A percentile compares a stretch with the other conserved stretches of the same genome.
These are phyloP conservation scores for Porites australiensis DNA, from an alignment of 64 coral and sea anemone species.

Conservation along the genomic window DNA sequence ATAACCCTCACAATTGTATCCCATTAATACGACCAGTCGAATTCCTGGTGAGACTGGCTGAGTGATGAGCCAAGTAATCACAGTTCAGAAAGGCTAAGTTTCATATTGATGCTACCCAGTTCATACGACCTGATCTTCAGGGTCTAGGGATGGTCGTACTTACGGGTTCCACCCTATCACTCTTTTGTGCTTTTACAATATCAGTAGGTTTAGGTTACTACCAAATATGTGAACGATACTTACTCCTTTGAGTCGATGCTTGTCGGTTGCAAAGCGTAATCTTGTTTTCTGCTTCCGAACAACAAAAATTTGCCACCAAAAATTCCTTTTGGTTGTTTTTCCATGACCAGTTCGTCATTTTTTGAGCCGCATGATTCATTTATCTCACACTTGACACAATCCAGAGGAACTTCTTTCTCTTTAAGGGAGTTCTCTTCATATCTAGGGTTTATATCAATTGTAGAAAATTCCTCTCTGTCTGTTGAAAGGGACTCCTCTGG, in stretches of 20 bases:
- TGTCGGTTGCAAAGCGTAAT: background rate
- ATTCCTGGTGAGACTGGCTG: too few relatives aligned
- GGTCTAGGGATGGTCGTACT: too few relatives aligned
- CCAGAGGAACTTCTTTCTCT: background rate
- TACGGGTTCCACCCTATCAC: too few relatives aligned
- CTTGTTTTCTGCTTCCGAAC: background rate
- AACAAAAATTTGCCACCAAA: background rate
- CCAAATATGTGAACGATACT: background rate
- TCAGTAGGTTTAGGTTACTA: background rate
- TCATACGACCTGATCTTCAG: too few relatives aligned
- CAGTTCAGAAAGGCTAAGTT: too few relatives aligned
- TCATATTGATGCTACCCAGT: too few relatives aligned
- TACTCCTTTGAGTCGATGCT: background rate
- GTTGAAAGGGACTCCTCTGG: background rate
- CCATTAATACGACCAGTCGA: too few relatives aligned
- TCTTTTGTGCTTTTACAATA: too few relatives aligned
- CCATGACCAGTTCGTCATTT: background rate
- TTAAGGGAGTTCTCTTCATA: background rate
- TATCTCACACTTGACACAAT: background rate
- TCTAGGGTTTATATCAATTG: background rate
- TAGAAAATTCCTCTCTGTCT: background rate
- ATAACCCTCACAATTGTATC: too few relatives aligned
- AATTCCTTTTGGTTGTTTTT: background rate
- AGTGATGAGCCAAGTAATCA: too few relatives aligned
- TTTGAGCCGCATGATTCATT: background rate